Base-by-base conservation (phyloP, 2,797 vertebrate species). In the Chelmon rostratus region DNA sequence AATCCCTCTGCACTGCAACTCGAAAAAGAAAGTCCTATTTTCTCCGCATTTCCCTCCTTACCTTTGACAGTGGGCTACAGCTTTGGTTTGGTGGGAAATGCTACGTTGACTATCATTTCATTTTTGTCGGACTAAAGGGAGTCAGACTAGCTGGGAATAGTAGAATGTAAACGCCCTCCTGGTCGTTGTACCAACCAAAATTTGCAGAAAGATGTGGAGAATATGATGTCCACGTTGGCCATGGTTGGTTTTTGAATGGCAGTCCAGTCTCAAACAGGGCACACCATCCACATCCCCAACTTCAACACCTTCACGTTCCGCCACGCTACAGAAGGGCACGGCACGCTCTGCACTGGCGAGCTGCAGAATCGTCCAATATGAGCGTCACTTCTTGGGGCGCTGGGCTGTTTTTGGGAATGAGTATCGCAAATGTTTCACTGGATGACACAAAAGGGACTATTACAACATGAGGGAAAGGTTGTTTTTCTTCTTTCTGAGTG, bases 301-400 rank as follows among this genome's bases (percentile, higher is more conserved):
- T 19, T 52, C 37, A 50, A 21, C 42, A 69, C 5, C 12, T 8
- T 31, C 4, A 72, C 40, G 40, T 35, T 40, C 44, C 12, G 31
- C 50, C 10, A 0, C 33, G 33, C 7, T 38, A 12, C 37, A 53
- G 7, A 47, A 67, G 7, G 8, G 4, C 3, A 12, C 46, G n/a
- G 28, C 18, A 1, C 35, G 21, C 10, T 11, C 42, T 46, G 15
- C 11, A 52, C 2, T 15, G 33, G 37, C 1, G n/a, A 69, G 11
- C 62, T 63, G 76, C 83, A 86, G 82, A 88, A 89, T 83, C 13
- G 35, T 76, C 68, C 79, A 83, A 73, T 79, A 70, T 37, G 50
- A 73, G 65, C 3, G 4, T 28, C 50, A 47, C 71, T 44, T 50
- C 62, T 18, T 3, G 2, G 11, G 76, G 21, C 46, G 4, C 8